Percentiles rank a stretch among this genome's conserved stretches.
phyloP scores from a whole-genome alignment of 2,113 vertebrate genomes.

The Micromys minutus region DNA sequence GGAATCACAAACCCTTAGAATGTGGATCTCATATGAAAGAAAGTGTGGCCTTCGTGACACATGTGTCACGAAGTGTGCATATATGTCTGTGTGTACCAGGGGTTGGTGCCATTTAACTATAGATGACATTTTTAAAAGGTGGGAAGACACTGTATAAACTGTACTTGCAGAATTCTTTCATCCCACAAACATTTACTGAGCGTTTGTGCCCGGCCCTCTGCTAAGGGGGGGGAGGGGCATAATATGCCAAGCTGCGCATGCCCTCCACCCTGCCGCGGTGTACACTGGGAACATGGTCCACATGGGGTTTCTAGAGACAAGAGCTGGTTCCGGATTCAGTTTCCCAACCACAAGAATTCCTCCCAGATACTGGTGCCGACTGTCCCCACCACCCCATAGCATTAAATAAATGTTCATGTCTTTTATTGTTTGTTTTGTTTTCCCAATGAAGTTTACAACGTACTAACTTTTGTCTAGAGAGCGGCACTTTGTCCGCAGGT shows the following conservation, averaged over 20 bases:
- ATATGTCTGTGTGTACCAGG: background rate
- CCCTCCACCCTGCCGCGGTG: background rate
- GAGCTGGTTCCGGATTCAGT: background rate
- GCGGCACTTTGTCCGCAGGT: constrained; percentile 52
- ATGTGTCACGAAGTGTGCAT: too few relatives aligned
- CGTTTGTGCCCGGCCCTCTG: constrained; percentile 53
- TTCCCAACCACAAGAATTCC: background rate
- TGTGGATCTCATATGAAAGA: background rate
- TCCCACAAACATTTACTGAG: constrained; percentile 55
- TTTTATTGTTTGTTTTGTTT: constrained; percentile 18
- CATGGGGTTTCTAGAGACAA: background rate
- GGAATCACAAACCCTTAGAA: constrained; percentile 44
- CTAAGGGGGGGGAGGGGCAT: constrained; percentile 34
- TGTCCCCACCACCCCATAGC: background rate
- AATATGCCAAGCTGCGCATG: background rate
- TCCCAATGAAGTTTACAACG: constrained; percentile 25
- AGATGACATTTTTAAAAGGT: constrained; percentile 49
- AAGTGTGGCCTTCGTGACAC: background rate
- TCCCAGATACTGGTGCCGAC: constrained; percentile 12
- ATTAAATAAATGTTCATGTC: background rate
- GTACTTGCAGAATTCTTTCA: constrained; percentile 30
- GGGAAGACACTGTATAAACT: constrained; percentile 27
- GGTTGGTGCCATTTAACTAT: constrained; percentile 12
- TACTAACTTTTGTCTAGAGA: constrained; percentile 47
- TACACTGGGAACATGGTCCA: background rate